Base-by-base conservation (phyloP, 2,113 vertebrate genomes). In the Cheirogaleus medius region DNA sequence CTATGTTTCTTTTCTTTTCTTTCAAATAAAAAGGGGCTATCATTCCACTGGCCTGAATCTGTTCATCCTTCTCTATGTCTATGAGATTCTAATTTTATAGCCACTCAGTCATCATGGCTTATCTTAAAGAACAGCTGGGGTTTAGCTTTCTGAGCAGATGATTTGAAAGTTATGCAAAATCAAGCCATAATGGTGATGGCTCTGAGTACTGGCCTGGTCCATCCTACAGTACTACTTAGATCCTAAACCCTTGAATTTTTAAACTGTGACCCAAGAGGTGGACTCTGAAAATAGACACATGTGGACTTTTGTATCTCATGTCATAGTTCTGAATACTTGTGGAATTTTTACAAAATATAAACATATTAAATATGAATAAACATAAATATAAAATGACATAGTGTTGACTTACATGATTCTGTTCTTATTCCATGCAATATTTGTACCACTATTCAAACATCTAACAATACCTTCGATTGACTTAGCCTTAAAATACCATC, bases 141-240 rank as follows among this genome's bases (percentile, higher is more conserved):
- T 60, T 95, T 78, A 90, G 42, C 52, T 85, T 82, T 91, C 82
- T 94, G 60, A 96, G 64, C n/a, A 66, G 14, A 84, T 60, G 17
- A 91, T 83, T 68, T 93, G 83, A 58, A 94, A 91, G 49, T 95
- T 91, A 81, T 17, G 5, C n/a, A 83, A 94, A 96, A 93, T 86
- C 58, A 94, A 80, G 86, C 34, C 76, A 76, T 84, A 89, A 84
- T 84, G 34, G 37, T 42, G 42, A 34, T 34, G 83, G 39, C 44
- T 89, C 71, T 84, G 77, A 64, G 44, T 69, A 60, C 6, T 20
- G 1, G 14, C 32, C 32, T 77, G 10, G 18, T 92, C 39, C 63
- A 94, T 94, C 34, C 39, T 85, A 78, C 3, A 88, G 56, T 54
- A 11, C n/a, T 34, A 23, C 21, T 68, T 34, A n/a, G 29, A 68